Evolutionary conservation across 2,113 vertebrate species (phyloP), one percentile per base, ranked within the genome.

Genomic region (Myotis davidii): DNA sequence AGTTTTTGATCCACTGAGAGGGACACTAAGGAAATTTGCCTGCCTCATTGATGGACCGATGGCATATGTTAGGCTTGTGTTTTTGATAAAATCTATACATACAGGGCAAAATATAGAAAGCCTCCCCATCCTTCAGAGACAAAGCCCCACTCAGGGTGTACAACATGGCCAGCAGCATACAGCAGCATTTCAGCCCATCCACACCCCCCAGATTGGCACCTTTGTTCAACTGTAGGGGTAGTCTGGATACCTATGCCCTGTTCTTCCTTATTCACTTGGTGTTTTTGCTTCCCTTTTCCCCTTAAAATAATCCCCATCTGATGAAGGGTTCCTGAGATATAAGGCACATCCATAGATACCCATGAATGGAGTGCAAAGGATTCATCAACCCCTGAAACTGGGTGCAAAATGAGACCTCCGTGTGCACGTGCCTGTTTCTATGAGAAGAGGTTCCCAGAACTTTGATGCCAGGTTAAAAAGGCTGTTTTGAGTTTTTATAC

Each of bases 31-130:
- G 67, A 90, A 88, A 16, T 21, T 25, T 61, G 48, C 32, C 18
- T 85, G 9, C 9, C 23, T 91, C 61, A 18, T 0, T 54, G 25
- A 82, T 73, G 11, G 50, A 91, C 2, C 79, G 25, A 37, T 39
- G 7, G 29, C 37, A 34, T n/a, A n/a, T 17, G 29, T 45, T 23
- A 73, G 61, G 23, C 23, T 69, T 94, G 13, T 50, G 27, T 85
- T 42, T 77, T 69, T 69, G 27, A 72, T 45, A 48, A 94, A 18
- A 85, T 39, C 54, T 74, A 25, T 34, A 56, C 11, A 86, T 11
- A 61, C 39, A 93, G n/a, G 10, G 12, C 8, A 90, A 94, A 85
- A 79, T 85, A 74, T 48, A 59, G 83, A 81, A 88, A 65, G 10
- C 2, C 2, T 70, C 32, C 72, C 37, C 72, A 52, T 12, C 32